phyloP scores from a whole-genome alignment of 2,797 vertebrate genomes.

The Enteromius treurensis region DNA sequence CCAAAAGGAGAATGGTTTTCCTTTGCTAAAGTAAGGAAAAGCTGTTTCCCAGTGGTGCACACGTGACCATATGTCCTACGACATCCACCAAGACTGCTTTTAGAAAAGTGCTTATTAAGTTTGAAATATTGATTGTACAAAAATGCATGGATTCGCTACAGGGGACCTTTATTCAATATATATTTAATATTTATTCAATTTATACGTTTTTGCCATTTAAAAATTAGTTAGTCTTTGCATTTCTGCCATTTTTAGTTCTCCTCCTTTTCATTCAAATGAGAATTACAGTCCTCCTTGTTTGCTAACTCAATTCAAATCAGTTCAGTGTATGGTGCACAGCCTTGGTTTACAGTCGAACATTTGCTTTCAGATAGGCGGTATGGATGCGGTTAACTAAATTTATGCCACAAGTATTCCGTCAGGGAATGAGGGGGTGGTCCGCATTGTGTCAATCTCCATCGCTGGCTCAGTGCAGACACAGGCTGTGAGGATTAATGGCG shows the following conservation, averaged over 20 bases:
- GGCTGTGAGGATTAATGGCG: conserved; percentile 52
- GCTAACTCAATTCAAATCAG: not conserved
- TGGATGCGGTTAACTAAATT: conserved; percentile 25
- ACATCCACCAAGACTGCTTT: no score
- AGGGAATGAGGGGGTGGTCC: conserved; percentile 12
- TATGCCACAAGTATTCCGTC: conserved; percentile 7
- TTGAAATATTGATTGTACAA: no score
- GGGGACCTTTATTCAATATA: no score
- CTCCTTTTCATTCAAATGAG: not conserved
- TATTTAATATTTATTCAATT: no score
- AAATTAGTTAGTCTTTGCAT: not conserved
- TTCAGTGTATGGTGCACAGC: not conserved
- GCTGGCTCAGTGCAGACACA: conserved; percentile 42
- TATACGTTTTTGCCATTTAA: not conserved
- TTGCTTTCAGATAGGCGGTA: not conserved
- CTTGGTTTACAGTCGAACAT: not conserved
- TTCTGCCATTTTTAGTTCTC: not conserved
- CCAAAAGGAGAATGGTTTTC: no score
- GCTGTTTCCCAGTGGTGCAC: no score
- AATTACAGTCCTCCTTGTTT: not conserved
- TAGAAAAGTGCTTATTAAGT: no score
- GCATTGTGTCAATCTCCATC: conserved; percentile 33
- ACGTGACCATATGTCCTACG: no score
- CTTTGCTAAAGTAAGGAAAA: no score
- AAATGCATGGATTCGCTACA: no score